Conservation (phyloP, 2,113 vertebrate genomes). For the Dissostichus mawsoni region DNA sequence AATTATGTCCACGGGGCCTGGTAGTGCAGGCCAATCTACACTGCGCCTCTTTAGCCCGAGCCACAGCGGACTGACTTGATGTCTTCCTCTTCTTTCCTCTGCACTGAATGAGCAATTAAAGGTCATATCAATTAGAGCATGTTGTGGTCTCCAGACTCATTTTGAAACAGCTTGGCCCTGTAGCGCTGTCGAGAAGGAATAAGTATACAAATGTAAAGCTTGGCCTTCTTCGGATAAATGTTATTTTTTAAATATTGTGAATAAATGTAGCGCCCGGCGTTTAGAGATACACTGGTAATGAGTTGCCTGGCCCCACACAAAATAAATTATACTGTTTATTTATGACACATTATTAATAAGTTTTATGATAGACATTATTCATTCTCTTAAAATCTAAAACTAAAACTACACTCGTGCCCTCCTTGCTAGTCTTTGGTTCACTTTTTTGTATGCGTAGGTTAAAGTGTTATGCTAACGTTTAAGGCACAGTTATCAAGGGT, state of each 20-base stretch:
- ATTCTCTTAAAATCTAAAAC: constrained; percentile 6
- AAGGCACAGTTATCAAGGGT: not conserved
- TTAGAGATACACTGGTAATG: constrained; percentile 23
- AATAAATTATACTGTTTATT: not conserved
- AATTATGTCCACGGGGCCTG: constrained; percentile 87
- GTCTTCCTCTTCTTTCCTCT: constrained; percentile 83
- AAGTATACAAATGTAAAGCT: constrained; percentile 67
- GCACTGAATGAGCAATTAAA: constrained; percentile 86
- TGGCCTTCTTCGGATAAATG: constrained; percentile 47
- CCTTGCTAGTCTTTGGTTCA: not conserved
- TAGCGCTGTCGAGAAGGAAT: constrained; percentile 70
- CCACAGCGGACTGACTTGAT: constrained; percentile 85
- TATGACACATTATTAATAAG: not conserved
- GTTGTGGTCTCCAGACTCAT: constrained; percentile 86
- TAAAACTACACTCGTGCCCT: not conserved
- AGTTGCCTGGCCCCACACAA: constrained; percentile 19
- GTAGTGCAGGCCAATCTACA: constrained; percentile 81
- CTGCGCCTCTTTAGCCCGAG: constrained; percentile 79
- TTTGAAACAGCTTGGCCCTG: constrained; percentile 83
- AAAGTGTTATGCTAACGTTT: constrained; percentile 2
- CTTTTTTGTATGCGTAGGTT: not conserved
- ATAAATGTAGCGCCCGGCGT: constrained; percentile 22
- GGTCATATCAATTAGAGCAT: constrained; percentile 89
- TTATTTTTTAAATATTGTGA: constrained; percentile 36
- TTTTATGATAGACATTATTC: not conserved